Base-by-base conservation (phyloP, 2,797 vertebrate species). In the Enteromius anoplus region DNA sequence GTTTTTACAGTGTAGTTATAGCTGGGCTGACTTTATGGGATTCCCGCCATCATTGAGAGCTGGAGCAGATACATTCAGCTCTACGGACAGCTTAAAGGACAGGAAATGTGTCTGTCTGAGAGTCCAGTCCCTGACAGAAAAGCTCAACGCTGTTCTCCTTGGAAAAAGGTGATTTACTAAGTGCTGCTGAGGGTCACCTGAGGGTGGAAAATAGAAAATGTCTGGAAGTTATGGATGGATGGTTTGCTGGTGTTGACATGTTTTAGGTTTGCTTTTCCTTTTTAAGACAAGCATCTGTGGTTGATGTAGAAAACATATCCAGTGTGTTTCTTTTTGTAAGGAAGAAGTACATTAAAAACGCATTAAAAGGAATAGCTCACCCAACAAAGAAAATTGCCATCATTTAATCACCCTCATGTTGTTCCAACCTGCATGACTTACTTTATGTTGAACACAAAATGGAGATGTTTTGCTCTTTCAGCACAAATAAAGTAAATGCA, bases 21-120 rank as follows among this genome's bases (percentile, higher is more conserved):
- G n/a, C n/a, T n/a, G n/a, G n/a, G n/a, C n/a, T n/a, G n/a, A n/a
- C 29, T 80, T 34, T 32, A 21, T 11, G 89, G 88, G 68, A 90
- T 89, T 89, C 88, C 37, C 88, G 89, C 91, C 90, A 86, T 89
- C 82, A 89, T 83, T 91, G 87, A 91, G 92, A 92, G 89, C 91
- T 92, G 87, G 85, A 81, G 82, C 89, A 91, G 92, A 92, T 88
- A 89, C 76, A 89, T 82, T 90, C 49, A 32, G 29, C 29, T 32
- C 29, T 32, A 1, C 29, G 32, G 49, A 69, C 29, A 69, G 64
- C 62, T 64, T 23, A 62, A 53, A 80, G n/a, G 64, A 49, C 80
- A 64, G 58, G 58, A 73, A 81, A 72, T 23, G 58, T 81, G 42
- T 65, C 86, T 87, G 90, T 92, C 91, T 82, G 42, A 75, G 90